Evolutionary conservation across 2,113 vertebrate species (phyloP).

Genomic region (Rhegmatorhina hoffmannsi): DNA sequence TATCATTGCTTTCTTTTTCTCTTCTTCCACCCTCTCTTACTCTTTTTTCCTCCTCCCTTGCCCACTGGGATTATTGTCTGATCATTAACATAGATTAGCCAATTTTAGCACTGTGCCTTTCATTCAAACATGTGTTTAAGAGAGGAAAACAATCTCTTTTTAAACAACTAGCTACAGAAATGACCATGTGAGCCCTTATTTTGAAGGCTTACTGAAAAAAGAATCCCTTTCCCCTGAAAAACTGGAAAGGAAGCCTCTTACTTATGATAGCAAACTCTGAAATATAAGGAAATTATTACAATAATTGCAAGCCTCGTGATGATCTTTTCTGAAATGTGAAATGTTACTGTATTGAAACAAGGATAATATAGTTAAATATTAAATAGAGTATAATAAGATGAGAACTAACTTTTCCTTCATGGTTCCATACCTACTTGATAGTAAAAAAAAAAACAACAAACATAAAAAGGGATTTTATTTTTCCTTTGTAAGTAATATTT

Average conservation of each 20-base stretch:
- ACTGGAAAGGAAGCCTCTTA: background rate
- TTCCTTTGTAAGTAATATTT: background rate
- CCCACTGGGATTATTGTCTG: background rate
- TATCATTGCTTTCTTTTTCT: background rate
- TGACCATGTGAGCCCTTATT: background rate
- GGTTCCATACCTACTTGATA: background rate
- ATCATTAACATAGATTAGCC: background rate
- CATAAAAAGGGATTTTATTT: background rate
- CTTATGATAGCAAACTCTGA: background rate
- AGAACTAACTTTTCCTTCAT: background rate
- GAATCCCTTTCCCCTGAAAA: background rate
- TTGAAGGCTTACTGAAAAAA: background rate
- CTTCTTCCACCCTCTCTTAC: background rate
- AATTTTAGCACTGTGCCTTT: background rate
- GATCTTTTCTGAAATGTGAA: background rate
- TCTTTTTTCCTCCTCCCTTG: background rate
- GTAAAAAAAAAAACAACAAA: background rate
- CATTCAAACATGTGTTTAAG: background rate
- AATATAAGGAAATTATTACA: background rate
- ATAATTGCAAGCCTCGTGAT: background rate
- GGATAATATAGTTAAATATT: background rate
- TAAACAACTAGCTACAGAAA: background rate
- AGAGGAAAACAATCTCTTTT: background rate
- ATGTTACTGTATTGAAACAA: background rate
- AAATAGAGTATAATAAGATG: background rate